Percentiles rank a stretch among this genome's conserved stretches.
phyloP scores from a whole-genome alignment of 37 sponge, comb jelly and placozoan species.

The Halisarca cf. caerulea region DNA sequence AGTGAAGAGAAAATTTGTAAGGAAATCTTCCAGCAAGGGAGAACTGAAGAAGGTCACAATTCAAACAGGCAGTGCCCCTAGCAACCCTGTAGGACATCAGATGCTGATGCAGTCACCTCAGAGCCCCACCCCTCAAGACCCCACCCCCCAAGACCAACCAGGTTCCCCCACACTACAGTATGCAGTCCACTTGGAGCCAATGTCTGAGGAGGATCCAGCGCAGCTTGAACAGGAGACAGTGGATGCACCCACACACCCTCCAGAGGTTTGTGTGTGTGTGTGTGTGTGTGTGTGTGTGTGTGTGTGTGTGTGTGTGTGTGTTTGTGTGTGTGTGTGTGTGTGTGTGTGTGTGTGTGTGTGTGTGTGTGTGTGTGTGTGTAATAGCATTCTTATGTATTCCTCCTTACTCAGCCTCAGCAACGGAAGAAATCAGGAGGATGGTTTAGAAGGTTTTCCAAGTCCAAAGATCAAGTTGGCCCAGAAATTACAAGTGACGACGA shows the following conservation, averaged over 20 bases:
- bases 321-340: too few relatives aligned
- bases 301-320: too few relatives aligned
- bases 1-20: not conserved
- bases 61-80: not conserved
- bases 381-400: too few relatives aligned
- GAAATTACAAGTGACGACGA: too few relatives aligned
- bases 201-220: not conserved
- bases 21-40: slow-evolving; percentile 24
- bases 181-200: not conserved
- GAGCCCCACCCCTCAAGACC: not conserved
- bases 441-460: not conserved
- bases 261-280: too few relatives aligned
- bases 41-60: slow-evolving; percentile 25
- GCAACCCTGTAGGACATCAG: not conserved
- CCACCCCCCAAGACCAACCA: not conserved
- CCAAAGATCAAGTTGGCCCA: not conserved
- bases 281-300: too few relatives aligned
- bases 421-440: not conserved
- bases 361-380: not conserved
- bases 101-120: not conserved
- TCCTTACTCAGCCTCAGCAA: too few relatives aligned
- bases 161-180: not conserved
- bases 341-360: too few relatives aligned
- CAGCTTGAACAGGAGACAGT: not conserved
- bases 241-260: not conserved